phyloP scores from a whole-genome alignment of 2,888 invertebrate species.

The Stenotaenia linearis region DNA sequence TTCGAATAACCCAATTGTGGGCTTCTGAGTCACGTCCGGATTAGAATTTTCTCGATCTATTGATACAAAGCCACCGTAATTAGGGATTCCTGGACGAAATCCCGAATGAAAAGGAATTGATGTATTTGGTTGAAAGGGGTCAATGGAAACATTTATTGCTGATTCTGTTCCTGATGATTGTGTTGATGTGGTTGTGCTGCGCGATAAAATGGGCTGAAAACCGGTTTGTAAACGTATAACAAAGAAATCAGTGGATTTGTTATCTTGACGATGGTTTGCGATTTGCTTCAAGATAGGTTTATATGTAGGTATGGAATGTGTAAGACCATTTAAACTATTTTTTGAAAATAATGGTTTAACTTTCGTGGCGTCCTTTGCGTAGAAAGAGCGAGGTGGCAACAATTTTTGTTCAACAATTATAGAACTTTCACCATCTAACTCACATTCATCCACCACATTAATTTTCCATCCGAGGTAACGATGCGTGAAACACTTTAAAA shows the following conservation, averaged over 20 bases:
- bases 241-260: not conserved
- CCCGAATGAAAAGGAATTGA: slow-evolving; percentile 39
- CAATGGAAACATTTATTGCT: not conserved
- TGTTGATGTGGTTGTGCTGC: not conserved
- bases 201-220: not conserved
- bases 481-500: slow-evolving; percentile 78
- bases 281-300: not conserved
- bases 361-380: not conserved
- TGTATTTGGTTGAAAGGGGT: slow-evolving; percentile 37
- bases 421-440: slow-evolving; percentile 32
- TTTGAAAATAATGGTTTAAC: not conserved
- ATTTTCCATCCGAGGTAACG: slow-evolving; percentile 90
- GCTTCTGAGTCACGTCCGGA: not conserved
- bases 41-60: not conserved
- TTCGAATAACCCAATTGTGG: not conserved
- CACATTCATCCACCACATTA: slow-evolving; percentile 63
- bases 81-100: slow-evolving; percentile 40
- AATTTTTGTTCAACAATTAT: slow-evolving; percentile 32
- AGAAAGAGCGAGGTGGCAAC: not conserved
- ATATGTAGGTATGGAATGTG: not conserved
- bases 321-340: not conserved
- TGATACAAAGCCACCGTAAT: slow-evolving; percentile 40
- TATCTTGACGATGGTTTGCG: not conserved
- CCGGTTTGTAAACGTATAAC: not conserved
- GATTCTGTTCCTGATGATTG: not conserved